A percentile compares a stretch with the other conserved stretches of the same genome.
Evolutionary conservation across 1,140 invertebrate genomes (phyloP).

Genomic region (Ceratitis capitata): DNA sequence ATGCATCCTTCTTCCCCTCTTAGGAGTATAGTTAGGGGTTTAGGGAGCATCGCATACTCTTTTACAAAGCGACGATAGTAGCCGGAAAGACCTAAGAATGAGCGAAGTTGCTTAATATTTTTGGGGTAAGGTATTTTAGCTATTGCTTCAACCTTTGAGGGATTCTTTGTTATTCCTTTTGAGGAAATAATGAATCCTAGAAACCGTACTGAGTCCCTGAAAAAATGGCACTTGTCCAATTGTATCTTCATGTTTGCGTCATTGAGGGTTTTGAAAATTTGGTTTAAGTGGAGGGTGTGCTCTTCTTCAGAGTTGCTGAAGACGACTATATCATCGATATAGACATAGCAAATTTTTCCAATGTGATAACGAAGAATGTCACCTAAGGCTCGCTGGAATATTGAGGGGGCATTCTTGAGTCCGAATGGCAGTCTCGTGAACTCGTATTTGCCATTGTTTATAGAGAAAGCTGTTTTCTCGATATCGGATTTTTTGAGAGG

Average conservation of each 20-base stretch:
- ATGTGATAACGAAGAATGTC: constrained; percentile 47
- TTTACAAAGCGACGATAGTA: constrained; percentile 54
- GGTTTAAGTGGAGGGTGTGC: constrained; percentile 41
- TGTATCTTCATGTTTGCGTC: constrained; percentile 52
- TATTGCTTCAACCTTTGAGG: constrained; percentile 47
- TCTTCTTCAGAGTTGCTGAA: constrained; percentile 41
- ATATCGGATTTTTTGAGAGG: constrained; percentile 56
- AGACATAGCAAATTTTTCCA: constrained; percentile 45
- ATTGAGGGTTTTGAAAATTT: constrained; percentile 48
- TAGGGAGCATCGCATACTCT: constrained; percentile 49
- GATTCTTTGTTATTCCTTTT: constrained; percentile 49
- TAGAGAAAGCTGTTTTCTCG: constrained; percentile 63
- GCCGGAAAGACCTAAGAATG: constrained; percentile 52
- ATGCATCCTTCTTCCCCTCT: constrained; percentile 40
- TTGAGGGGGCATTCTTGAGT: constrained; percentile 64
- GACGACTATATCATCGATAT: constrained; percentile 48
- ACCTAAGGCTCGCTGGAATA: constrained; percentile 66
- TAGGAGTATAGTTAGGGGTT: constrained; percentile 42
- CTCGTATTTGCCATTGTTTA: constrained; percentile 59
- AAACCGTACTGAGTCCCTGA: constrained; percentile 47
- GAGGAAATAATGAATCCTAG: constrained; percentile 50
- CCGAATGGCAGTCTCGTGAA: constrained; percentile 59
- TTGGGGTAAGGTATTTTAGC: constrained; percentile 50
- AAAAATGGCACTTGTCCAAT: constrained; percentile 49
- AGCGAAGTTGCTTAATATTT: constrained; percentile 48